Evolutionary conservation across 2,888 invertebrate genomes (phyloP).

Genomic region (Drosophila nr. medialis): DNA sequence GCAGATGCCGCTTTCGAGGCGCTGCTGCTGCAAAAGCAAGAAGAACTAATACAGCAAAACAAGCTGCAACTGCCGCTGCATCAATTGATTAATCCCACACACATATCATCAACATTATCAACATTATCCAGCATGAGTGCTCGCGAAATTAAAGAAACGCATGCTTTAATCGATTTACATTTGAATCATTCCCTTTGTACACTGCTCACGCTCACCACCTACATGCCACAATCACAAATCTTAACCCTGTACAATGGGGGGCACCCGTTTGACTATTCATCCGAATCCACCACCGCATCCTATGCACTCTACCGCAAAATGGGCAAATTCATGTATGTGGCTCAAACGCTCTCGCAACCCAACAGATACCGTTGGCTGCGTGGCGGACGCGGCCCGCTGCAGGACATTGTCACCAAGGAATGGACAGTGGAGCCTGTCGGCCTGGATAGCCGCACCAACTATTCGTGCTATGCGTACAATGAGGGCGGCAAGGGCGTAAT

Average conservation of each 20-base stretch:
- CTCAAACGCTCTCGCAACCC: conserved; percentile 81
- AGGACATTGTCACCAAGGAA: conserved; percentile 90
- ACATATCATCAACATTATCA: conserved; percentile 35
- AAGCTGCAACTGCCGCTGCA: conserved; percentile 10
- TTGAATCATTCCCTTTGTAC: conserved; percentile 82
- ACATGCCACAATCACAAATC: conserved; percentile 82
- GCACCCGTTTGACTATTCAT: conserved; percentile 46
- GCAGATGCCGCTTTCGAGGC: conserved; percentile 81
- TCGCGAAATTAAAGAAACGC: conserved; percentile 80
- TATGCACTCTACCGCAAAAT: conserved; percentile 81
- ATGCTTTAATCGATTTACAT: conserved; percentile 82
- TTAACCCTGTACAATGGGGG: conserved; percentile 78
- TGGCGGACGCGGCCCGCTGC: conserved; percentile 89
- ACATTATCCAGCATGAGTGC: conserved; percentile 49
- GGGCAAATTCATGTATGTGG: conserved; percentile 82
- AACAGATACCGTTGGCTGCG: conserved; percentile 91
- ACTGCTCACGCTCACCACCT: conserved; percentile 82
- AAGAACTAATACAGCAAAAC: conserved; percentile 44
- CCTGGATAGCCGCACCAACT: conserved; percentile 94
- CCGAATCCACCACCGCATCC: conserved; percentile 47
- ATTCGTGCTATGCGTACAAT: conserved; percentile 94
- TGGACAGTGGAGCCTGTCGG: conserved; percentile 94
- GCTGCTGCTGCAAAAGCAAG: conserved; percentile 73
- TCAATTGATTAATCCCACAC: conserved; percentile 42
- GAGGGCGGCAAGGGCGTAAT: conserved; percentile 92